Conservation (phyloP, 2,888 invertebrate genomes). For the Spilosoma lubricipeda region DNA sequence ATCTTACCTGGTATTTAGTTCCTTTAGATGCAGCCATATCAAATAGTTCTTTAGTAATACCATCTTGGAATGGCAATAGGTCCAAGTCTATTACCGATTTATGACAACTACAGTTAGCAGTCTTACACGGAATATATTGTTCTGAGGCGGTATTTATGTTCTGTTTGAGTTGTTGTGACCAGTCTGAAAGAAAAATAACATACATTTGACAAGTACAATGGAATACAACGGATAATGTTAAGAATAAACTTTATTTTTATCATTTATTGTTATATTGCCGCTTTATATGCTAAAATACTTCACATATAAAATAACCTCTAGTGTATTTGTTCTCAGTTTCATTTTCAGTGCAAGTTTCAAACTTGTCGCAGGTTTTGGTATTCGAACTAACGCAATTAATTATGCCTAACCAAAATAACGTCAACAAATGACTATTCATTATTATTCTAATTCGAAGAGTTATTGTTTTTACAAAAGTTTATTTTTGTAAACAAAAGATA, state of each 20-base stretch:
- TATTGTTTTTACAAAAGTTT: not conserved
- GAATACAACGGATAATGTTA: not conserved
- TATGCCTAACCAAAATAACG: conserved; percentile 31
- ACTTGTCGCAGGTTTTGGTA: conserved; percentile 46
- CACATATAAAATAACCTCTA: conserved; percentile 49
- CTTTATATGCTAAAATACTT: not conserved
- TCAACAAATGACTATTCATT: conserved; percentile 41
- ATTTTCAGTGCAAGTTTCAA: conserved; percentile 49
- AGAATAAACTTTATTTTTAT: not conserved
- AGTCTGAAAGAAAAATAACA: conserved; percentile 65
- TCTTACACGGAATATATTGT: conserved; percentile 85
- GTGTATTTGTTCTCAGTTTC: conserved; percentile 53
- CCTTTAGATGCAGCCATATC: conserved; percentile 81
- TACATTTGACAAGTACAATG: not conserved
- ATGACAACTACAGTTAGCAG: conserved; percentile 88
- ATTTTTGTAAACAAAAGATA: conserved; percentile 6
- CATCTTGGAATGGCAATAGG: conserved; percentile 89
- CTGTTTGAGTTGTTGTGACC: conserved; percentile 70
- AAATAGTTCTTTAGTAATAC: conserved; percentile 90
- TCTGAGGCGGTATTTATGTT: conserved; percentile 82
- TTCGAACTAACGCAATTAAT: conserved; percentile 34
- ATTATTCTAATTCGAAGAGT: not conserved
- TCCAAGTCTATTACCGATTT: conserved; percentile 88
- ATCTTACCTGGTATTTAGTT: conserved; percentile 78
- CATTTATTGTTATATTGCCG: not conserved